Base-by-base conservation (phyloP, 2,797 vertebrate genomes). In the Phalanger gymnotis region DNA sequence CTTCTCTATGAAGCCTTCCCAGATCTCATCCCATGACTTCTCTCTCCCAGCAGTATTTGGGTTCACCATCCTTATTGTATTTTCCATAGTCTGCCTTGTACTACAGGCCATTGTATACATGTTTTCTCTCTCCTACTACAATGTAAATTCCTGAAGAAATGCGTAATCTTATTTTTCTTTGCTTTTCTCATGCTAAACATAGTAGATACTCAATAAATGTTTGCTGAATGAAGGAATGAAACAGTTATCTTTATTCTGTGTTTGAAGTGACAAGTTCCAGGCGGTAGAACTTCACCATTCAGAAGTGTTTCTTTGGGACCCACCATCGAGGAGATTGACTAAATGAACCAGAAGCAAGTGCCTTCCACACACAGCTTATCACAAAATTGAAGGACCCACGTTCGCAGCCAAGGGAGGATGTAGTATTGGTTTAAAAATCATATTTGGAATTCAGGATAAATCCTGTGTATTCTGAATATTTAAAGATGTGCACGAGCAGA, bases 401-500 rank as follows among this genome's bases (percentile, higher is more conserved):
- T 54, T 95, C 93, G 92, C n/a, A 95, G 92, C 54, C 61, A 94
- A 57, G 52, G 57, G 31, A 47, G 40, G 94, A 54, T 61, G 25
- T 28, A 94, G 30, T 54, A 22, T 61, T 93, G 95, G 54, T 91
- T 92, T 95, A 12, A 92, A 97, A 97, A 91, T 58, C 58, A 87
- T 73, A 92, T n/a, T 61, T 89, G 87, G 4, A 53, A 87, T 90
- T 47, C 58, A 93, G 73, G 93, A 91, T 93, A 95, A 95, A 66
- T 61, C 55, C 89, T 30, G 12, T 30, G 28, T 22, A 91, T 89
- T 96, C 95, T 81, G 92, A 95, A 52, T 96, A 96, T 56, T 55
- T 95, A 73, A 95, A 92, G 66, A 7, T 57, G 87, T 87, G 96
- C 2, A n/a, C 58, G 81, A 94, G 91, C 30, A 94, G 5, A 93